Evolutionary conservation across 2,113 vertebrate species (phyloP), one percentile per base, ranked within the genome.

Genomic region (Dendrocopos noguchii): DNA sequence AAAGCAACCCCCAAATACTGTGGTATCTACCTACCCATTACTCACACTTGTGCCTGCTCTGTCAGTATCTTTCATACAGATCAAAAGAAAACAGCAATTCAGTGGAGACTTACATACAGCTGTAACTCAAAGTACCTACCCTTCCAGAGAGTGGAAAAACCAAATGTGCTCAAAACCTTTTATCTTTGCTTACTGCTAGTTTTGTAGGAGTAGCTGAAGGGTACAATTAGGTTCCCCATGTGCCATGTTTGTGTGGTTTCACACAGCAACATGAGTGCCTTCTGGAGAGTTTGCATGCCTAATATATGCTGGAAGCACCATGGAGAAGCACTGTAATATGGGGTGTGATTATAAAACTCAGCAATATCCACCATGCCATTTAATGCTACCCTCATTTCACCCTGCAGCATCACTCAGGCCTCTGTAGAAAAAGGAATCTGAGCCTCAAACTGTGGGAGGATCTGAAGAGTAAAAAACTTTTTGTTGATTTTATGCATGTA

Each of bases 61-160:
- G 0, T 42, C 71, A 44, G 47, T 70, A 29, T 53, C 85, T 83
- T 95, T 61, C 78, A 77, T 12, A 74, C 15, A 87, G 61, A 83
- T 57, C 70, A 84, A 86, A 81, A 81, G 21, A 16, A 81, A 94
- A 84, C 5, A 91, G 39, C 15, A 95, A 88, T 59, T 95, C 77
- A 68, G 59, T 22, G n/a, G 44, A 80, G 55, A 88, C 10, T 50
- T 52, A 25, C 22, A 55, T 53, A 65, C 28, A 76, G 63, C n/a
- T 71, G 4, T 12, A 81, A 81, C 36, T 76, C 70, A 73, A 24
- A 1, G 1, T 20, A 50, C 44, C 59, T 13, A 47, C 19, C 22
- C 15, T 93, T 68, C 55, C 44, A 93, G 57, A 66, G 20, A 59
- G 59, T 52, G 66, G 27, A 90, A 72, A 74, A 76, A 55, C 63